phyloP scores from a whole-genome alignment of 2,888 invertebrate species.

The Brenthis daphne region DNA sequence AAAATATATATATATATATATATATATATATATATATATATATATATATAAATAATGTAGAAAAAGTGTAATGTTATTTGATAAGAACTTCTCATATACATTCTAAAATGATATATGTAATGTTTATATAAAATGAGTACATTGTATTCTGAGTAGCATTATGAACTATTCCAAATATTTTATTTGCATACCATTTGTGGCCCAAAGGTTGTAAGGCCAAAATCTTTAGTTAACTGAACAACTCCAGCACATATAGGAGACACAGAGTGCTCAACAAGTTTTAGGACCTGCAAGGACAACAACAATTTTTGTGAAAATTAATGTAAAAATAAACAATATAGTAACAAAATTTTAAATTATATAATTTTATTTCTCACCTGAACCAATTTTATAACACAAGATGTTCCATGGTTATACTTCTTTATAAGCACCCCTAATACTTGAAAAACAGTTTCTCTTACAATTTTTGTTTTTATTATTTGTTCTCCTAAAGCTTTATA shows the following conservation, averaged over 20 bases:
- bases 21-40: no score
- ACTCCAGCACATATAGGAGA: constrained; percentile 87
- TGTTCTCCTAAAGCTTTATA: constrained; percentile 87
- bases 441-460: constrained; percentile 88
- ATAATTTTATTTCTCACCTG: constrained; percentile 64
- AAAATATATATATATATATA: no score
- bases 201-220: constrained; percentile 86
- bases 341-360: neutral
- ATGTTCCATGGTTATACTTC: constrained; percentile 91
- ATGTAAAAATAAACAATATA: neutral
- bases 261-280: constrained; percentile 88
- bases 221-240: constrained; percentile 85
- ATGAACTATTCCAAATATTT: neutral
- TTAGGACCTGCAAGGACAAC: constrained; percentile 83
- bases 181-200: constrained; percentile 82
- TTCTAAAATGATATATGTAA: neutral
- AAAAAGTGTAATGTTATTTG: no score
- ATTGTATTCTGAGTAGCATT: neutral
- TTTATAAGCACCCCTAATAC: constrained; percentile 91
- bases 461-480: constrained; percentile 83
- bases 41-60: no score
- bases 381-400: constrained; percentile 87
- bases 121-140: neutral
- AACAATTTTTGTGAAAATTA: neutral
- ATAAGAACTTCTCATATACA: no score